Evolutionary conservation across 2,888 invertebrate species (phyloP).

Genomic region (Germaria angustata): DNA sequence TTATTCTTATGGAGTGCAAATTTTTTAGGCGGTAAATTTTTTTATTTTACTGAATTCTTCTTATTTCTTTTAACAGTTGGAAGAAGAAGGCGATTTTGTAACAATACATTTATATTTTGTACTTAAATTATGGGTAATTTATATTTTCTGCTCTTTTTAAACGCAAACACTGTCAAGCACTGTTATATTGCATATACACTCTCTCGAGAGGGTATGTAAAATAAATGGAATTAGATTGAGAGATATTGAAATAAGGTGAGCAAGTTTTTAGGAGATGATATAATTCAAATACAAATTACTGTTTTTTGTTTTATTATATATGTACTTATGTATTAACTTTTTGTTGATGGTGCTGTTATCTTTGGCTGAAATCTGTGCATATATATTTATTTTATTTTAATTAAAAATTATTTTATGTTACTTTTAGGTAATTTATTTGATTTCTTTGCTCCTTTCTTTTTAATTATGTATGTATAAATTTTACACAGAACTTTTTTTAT

Average conservation of each 20-base stretch:
- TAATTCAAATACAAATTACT: not conserved
- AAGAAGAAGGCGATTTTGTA: slow-evolving; percentile 46
- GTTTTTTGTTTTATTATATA: no score
- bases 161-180: not conserved
- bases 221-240: not conserved
- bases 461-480: not conserved
- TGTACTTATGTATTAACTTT: not conserved
- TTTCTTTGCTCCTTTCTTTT: not conserved
- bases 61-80: slow-evolving; percentile 38
- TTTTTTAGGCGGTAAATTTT: slow-evolving; percentile 24
- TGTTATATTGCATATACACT: slow-evolving; percentile 1
- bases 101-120: slow-evolving; percentile 12
- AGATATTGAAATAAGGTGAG: not conserved
- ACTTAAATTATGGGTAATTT: slow-evolving; percentile 15
- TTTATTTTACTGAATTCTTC: slow-evolving; percentile 35
- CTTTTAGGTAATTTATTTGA: not conserved
- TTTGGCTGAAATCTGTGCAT: slow-evolving; percentile 1
- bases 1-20: slow-evolving; percentile 31
- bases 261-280: slow-evolving; percentile 10
- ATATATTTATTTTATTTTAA: not conserved
- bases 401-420: not conserved
- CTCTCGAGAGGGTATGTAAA: not conserved
- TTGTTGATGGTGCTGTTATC: not conserved
- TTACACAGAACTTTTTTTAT: not conserved
- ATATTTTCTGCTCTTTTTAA: not conserved